Conservation (phyloP, 2,113 vertebrate species). For the Limanda limanda region DNA sequence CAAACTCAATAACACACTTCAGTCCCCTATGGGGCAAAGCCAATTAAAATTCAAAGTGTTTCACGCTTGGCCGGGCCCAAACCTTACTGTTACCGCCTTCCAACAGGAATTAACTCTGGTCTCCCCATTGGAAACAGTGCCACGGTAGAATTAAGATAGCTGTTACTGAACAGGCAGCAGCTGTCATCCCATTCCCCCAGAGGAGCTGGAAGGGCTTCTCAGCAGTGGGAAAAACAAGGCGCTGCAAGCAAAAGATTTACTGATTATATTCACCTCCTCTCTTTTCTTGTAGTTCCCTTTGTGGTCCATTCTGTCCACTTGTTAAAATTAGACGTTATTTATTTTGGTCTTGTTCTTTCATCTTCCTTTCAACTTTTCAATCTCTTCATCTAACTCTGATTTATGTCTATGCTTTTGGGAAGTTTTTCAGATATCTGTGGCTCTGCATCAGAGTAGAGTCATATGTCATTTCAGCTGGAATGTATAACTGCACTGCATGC, state of each 20-base stretch:
- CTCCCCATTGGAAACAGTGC: slow-evolving; percentile 61
- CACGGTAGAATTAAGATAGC: slow-evolving; percentile 63
- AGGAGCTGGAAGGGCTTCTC: slow-evolving; percentile 28
- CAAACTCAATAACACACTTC: slow-evolving; percentile 73
- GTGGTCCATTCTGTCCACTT: background rate
- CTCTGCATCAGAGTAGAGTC: no score
- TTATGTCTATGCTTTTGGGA: no score
- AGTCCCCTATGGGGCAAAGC: slow-evolving; percentile 45
- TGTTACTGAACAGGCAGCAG: slow-evolving; percentile 59
- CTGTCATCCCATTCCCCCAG: slow-evolving; percentile 52
- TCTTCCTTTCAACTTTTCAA: background rate
- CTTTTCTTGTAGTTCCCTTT: background rate
- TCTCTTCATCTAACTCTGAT: background rate
- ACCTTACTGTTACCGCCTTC: slow-evolving; percentile 60
- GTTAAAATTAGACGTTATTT: background rate
- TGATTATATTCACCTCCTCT: slow-evolving; percentile 9
- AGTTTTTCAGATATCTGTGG: background rate
- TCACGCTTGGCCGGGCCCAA: slow-evolving; percentile 62
- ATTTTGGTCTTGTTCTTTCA: background rate
- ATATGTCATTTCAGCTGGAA: background rate
- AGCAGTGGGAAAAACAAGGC: slow-evolving; percentile 60
- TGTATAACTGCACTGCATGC: no score
- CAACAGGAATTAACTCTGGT: slow-evolving; percentile 51
- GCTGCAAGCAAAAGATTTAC: slow-evolving; percentile 18
- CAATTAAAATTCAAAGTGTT: slow-evolving; percentile 82